phyloP scores from a whole-genome alignment of 1,140 invertebrate genomes.

The Pseudomyrmex pallidus region DNA sequence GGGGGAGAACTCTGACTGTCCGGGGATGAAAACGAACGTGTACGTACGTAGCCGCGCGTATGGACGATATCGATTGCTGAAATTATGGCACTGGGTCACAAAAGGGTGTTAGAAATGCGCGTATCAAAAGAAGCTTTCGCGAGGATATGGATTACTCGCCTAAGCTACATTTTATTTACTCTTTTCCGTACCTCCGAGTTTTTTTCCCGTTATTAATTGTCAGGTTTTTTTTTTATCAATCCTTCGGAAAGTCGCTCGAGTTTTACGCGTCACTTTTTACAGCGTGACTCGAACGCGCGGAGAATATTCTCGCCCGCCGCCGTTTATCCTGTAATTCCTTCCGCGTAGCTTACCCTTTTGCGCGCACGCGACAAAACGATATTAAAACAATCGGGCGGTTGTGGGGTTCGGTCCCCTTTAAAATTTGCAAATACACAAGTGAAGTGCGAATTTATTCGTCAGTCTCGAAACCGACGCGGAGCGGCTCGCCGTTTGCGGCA shows the following conservation, averaged over 20 bases:
- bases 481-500: slow-evolving; percentile 65
- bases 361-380: slow-evolving; percentile 67
- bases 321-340: slow-evolving; percentile 43
- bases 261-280: neutral
- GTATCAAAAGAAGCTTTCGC: slow-evolving; percentile 23
- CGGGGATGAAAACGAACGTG: slow-evolving; percentile 64
- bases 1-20: slow-evolving; percentile 36
- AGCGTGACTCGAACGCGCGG: neutral
- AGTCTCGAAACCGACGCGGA: slow-evolving; percentile 64
- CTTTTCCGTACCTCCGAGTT: too few species aligned
- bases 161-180: neutral
- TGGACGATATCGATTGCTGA: slow-evolving; percentile 81
- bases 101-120: slow-evolving; percentile 69
- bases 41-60: slow-evolving; percentile 69
- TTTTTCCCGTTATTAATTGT: too few species aligned
- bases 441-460: slow-evolving; percentile 76
- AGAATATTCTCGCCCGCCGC: neutral
- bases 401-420: slow-evolving; percentile 66
- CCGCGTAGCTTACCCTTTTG: neutral
- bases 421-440: slow-evolving; percentile 75
- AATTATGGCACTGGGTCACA: slow-evolving; percentile 84
- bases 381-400: slow-evolving; percentile 76
- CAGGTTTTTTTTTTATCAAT: neutral
- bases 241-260: neutral
- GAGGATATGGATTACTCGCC: neutral